Evolutionary conservation across 2,113 vertebrate species (phyloP), one percentile per base, ranked within the genome.

Genomic region (Scatophagus argus): DNA sequence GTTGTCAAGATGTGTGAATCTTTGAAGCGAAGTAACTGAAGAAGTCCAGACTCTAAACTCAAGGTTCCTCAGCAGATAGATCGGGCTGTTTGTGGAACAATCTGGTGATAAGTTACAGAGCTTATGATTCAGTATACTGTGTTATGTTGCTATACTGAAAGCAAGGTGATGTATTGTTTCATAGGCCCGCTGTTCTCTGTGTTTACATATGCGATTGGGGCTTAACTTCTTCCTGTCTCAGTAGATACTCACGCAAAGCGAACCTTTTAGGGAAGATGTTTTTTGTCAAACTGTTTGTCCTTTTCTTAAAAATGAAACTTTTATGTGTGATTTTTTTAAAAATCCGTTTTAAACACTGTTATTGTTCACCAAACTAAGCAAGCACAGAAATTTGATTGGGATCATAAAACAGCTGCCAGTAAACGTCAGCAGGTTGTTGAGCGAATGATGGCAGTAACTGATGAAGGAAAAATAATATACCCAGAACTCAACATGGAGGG

Each of bases 311-410:
- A n/a, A n/a, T n/a, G n/a, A n/a, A n/a, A n/a, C n/a, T n/a, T n/a
- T n/a, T n/a, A n/a, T n/a, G n/a, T n/a, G n/a, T n/a, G n/a, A n/a
- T n/a, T n/a, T n/a, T n/a, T n/a, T n/a, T n/a, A n/a, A n/a, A n/a
- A n/a, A n/a, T n/a, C n/a, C n/a, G 3, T 12, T 67, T 75, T 12
- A n/a, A n/a, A 46, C 66, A 27, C 61, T 78, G 27, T 3, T 17
- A 6, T 19, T 11, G 21, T 71, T 34, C 39, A 19, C 21, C 6
- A 21, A 34, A 47, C 21, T 13, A 14, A 39, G 0, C 14, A 56
- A 68, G 72, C 62, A 74, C 62, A 67, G 31, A 13, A 44, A 41
- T 29, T 1, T 7, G 4, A 68, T 32, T 36, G 29, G 8, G 12
- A 49, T 49, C 7, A 36, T 14, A 19, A 17, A 62, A 61, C 32